Base-by-base conservation (phyloP, 2,888 invertebrate genomes). In the Frankliniella fusca region DNA sequence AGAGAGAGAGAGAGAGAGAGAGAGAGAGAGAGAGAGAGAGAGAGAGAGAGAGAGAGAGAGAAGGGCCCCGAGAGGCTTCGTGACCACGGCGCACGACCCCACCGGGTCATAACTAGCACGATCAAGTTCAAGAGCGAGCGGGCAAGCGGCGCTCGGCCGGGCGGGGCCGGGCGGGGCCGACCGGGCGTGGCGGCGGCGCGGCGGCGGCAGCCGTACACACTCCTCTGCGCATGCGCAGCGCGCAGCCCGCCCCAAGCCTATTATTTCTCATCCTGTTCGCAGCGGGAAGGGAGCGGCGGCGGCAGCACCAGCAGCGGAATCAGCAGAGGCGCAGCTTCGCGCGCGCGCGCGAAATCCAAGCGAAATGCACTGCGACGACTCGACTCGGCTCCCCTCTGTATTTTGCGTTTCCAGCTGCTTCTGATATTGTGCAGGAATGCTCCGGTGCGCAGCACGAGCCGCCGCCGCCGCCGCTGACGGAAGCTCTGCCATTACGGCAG, bases 81-180 rank as follows among this genome's bases (percentile, higher is more conserved):
- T 54, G 54, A 54, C 54, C 54, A 54, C 54, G 18, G 54, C 11
- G 70, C 70, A 70, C 70, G 70, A 70, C 70, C 70, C n/a, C 70
- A n/a, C 70, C 70, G 23, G 70, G 70, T 70, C 70, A 70, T 70
- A 70, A 20, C 70, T 23, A 70, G 20, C 70, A 70, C 70, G 70
- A 70, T 70, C 70, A 70, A 70, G 70, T 70, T 70, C 70, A 70
- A 70, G 70, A 70, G 18, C 54, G 54, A 54, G 54, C 38, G 54
- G 20, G 65, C 65, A 18, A n/a, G 65, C n/a, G n/a, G 23, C 10
- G 70, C 70, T 23, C 23, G 20, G 70, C 70, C 38, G 38, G 65
- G 65, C 20, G n/a, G 23, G 23, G 70, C 70, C 70, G 70, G 20
- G 70, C 70, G 70, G 70, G 70, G 70, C 70, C 9, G 54, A 2